Percentiles rank a stretch among this genome's conserved stretches.
These are phyloP conservation scores for Tylochromis polylepis DNA, from an alignment of 2,113 vertebrate species.

Conservation along the genomic window DNA sequence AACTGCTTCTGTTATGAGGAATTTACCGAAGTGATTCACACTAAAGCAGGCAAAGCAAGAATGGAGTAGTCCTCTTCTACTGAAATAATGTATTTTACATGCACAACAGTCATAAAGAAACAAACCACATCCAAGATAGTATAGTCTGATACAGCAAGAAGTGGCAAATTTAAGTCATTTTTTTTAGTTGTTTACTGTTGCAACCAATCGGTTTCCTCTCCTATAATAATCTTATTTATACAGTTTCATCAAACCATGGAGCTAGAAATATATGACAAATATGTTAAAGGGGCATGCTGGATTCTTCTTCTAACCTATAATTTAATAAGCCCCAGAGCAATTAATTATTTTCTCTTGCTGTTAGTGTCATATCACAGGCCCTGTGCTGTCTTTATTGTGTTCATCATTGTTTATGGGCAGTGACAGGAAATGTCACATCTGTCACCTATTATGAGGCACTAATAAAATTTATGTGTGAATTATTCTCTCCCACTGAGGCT, in stretches of 20 bases:
- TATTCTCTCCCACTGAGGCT: background rate
- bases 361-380: background rate
- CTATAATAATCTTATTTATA: background rate
- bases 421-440: background rate
- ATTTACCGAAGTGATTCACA: background rate
- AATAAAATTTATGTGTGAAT: background rate
- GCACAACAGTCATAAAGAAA: background rate
- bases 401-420: background rate
- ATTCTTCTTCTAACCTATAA: background rate
- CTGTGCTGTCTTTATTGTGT: background rate
- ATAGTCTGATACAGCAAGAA: background rate
- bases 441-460: background rate
- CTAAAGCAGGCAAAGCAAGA: background rate
- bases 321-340: background rate
- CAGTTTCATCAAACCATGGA: background rate
- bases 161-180: background rate
- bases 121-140: background rate
- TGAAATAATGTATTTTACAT: background rate
- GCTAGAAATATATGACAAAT: background rate
- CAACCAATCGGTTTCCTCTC: background rate
- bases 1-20: background rate
- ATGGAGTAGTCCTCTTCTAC: background rate
- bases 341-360: background rate
- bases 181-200: background rate
- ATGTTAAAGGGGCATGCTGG: background rate